These are phyloP conservation scores for Lepidochrysops patricia DNA, from an alignment of 2,888 invertebrate species.

Conservation along the genomic window DNA sequence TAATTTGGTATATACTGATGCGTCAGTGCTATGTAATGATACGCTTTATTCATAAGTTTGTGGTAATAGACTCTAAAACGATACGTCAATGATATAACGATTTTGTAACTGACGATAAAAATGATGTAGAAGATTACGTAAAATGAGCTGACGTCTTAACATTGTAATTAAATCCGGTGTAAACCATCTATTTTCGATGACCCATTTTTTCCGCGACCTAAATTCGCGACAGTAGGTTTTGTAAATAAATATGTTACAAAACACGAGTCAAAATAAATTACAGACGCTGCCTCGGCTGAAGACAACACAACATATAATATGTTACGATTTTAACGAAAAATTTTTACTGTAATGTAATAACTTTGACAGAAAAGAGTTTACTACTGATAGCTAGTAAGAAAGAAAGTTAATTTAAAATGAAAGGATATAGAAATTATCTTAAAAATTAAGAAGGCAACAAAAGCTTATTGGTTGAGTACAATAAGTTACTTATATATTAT, in stretches of 20 bases:
- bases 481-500: too few species aligned
- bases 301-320: neutral
- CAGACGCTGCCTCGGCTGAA: slow-evolving; percentile 43
- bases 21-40: too few species aligned
- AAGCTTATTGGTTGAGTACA: too few species aligned
- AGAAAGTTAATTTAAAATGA: neutral
- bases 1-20: too few species aligned
- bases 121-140: neutral
- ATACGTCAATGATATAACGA: too few species aligned
- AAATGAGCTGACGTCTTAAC: slow-evolving; percentile 27
- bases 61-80: too few species aligned
- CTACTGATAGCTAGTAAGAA: too few species aligned
- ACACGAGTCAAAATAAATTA: slow-evolving; percentile 53
- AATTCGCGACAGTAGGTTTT: slow-evolving; percentile 58
- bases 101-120: neutral
- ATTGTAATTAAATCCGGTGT: slow-evolving; percentile 64
- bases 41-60: too few species aligned
- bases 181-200: slow-evolving; percentile 58
- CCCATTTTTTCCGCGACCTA: slow-evolving; percentile 60
- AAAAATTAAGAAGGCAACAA: too few species aligned
- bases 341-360: neutral
- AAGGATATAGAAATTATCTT: neutral
- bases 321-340: neutral
- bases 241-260: slow-evolving; percentile 48
- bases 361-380: neutral